Evolutionary conservation across 2,888 invertebrate genomes (phyloP).

Genomic region (Agrotis puta): DNA sequence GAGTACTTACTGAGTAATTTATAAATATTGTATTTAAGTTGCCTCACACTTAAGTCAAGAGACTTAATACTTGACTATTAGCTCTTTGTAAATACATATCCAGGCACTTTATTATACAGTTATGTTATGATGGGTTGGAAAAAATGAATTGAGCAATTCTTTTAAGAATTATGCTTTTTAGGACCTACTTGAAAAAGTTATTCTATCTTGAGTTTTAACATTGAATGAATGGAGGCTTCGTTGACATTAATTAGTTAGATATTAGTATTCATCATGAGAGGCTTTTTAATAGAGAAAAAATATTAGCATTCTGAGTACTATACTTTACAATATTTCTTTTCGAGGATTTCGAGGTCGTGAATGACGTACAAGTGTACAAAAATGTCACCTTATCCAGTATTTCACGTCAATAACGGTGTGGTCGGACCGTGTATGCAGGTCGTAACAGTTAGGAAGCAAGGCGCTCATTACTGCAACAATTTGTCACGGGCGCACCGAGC

Average conservation of each 20-base stretch:
- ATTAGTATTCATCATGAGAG: background rate
- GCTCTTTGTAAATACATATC: constrained; percentile 11
- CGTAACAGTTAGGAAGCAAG: constrained; percentile 61
- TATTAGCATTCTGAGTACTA: no score
- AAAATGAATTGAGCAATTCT: background rate
- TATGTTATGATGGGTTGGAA: no score
- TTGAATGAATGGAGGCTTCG: no score
- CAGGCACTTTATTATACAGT: no score
- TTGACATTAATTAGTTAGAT: no score
- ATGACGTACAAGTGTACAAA: no score
- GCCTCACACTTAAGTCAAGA: constrained; percentile 9
- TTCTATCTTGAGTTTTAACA: background rate
- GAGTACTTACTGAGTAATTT: constrained; percentile 14
- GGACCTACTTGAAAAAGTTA: background rate
- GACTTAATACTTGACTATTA: constrained; percentile 20
- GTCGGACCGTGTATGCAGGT: constrained; percentile 33
- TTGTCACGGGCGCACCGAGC: constrained; percentile 76
- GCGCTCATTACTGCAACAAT: constrained; percentile 80
- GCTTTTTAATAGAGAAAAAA: no score
- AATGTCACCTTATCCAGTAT: no score
- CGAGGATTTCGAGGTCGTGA: background rate
- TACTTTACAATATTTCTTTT: no score
- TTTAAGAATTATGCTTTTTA: background rate
- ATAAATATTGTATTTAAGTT: no score
- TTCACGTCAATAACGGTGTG: background rate